phyloP scores from a whole-genome alignment of 2,113 vertebrate genomes.

The Gobio gobio region DNA sequence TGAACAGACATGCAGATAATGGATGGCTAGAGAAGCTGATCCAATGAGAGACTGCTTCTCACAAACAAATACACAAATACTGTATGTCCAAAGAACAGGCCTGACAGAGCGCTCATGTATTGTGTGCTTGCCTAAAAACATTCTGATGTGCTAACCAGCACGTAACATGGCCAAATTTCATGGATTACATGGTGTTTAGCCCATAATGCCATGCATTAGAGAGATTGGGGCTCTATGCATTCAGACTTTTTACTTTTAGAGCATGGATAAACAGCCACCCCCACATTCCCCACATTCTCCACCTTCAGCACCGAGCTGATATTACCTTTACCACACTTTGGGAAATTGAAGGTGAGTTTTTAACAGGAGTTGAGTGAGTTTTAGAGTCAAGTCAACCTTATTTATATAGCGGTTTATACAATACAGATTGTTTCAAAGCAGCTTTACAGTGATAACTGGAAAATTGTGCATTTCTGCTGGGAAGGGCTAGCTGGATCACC shows the following conservation, averaged over 20 bases:
- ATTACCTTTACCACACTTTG: too few relatives aligned
- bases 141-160: not conserved
- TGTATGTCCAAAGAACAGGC: not conserved
- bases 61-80: not conserved
- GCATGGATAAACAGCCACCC: too few relatives aligned
- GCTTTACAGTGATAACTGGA: too few relatives aligned
- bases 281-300: too few relatives aligned
- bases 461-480: too few relatives aligned
- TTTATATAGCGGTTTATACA: too few relatives aligned
- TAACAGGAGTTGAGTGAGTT: too few relatives aligned
- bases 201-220: not conserved
- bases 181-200: not conserved
- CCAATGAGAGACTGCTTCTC: not conserved
- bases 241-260: too few relatives aligned
- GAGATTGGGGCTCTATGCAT: not conserved
- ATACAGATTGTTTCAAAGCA: too few relatives aligned
- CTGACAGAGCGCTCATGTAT: not conserved
- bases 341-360: too few relatives aligned
- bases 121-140: not conserved
- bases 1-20: conserved; percentile 44
- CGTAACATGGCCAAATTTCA: not conserved
- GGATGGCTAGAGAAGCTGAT: conserved; percentile 12
- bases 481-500: conserved; percentile 9
- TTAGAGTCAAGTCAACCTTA: too few relatives aligned
- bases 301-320: too few relatives aligned